Conservation (phyloP, 2,797 vertebrate species). For the Centroberyx gerrardi region DNA sequence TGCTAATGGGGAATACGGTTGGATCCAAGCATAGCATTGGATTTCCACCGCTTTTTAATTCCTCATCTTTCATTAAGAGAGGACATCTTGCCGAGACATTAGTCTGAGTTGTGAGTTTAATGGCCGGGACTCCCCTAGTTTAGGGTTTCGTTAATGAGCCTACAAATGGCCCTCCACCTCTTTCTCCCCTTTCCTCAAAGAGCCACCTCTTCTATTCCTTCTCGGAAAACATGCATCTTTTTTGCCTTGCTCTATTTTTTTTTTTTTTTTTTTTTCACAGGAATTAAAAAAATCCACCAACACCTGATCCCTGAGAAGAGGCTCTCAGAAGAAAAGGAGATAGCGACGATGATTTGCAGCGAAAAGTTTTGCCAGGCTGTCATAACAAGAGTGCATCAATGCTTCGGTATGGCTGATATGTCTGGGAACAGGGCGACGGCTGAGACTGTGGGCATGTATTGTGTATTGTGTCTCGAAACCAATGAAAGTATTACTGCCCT, state of each 20-base stretch:
- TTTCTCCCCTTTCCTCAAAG: background rate
- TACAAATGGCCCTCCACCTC: background rate
- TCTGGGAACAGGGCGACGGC: slow-evolving; percentile 33
- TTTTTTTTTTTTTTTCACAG: slow-evolving; percentile 24
- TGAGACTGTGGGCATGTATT: slow-evolving; percentile 9
- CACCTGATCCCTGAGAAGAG: slow-evolving; percentile 41
- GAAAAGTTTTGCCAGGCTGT: slow-evolving; percentile 34
- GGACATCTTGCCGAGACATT: slow-evolving; percentile 36
- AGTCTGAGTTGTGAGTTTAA: slow-evolving; percentile 39
- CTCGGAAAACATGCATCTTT: background rate
- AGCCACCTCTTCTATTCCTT: slow-evolving; percentile 4
- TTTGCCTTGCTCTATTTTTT: background rate
- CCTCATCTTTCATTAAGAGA: slow-evolving; percentile 56
- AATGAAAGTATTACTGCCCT: slow-evolving; percentile 57
- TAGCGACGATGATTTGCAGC: slow-evolving; percentile 20
- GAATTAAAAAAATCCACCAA: slow-evolving; percentile 38
- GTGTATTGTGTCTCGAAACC: slow-evolving; percentile 41
- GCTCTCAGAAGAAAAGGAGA: slow-evolving; percentile 22
- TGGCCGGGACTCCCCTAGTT: slow-evolving; percentile 29
- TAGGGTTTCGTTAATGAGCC: slow-evolving; percentile 41
- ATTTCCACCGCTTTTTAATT: slow-evolving; percentile 59
- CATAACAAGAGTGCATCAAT: slow-evolving; percentile 30
- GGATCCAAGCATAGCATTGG: slow-evolving; percentile 61
- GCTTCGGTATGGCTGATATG: slow-evolving; percentile 33
- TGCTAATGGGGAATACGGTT: slow-evolving; percentile 57